Evolutionary conservation across 2,113 vertebrate species (phyloP).

Genomic region (Vulpes lagopus): DNA sequence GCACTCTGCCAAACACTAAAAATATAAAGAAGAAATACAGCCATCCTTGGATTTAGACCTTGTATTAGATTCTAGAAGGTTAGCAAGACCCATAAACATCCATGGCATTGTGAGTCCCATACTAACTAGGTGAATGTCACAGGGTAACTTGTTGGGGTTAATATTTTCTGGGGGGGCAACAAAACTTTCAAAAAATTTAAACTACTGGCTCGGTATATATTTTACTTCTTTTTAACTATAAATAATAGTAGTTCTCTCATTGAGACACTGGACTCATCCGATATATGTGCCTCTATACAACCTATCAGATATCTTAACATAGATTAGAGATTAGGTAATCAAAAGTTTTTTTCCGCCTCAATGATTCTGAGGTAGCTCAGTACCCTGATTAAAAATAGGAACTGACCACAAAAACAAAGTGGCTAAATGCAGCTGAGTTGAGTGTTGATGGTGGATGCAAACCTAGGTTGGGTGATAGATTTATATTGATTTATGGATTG

Average conservation of each 20-base stretch:
- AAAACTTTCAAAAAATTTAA: not conserved
- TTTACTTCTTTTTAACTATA: not conserved
- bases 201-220: not conserved
- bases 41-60: not conserved
- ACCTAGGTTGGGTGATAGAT: not conserved
- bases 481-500: not conserved
- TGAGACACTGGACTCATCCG: not conserved
- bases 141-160: not conserved
- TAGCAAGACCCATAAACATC: not conserved
- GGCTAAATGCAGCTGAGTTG: not conserved
- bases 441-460: not conserved
- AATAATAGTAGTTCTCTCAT: not conserved
- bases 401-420: not conserved
- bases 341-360: not conserved
- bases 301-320: not conserved
- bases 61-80: not conserved
- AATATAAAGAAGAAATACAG: not conserved
- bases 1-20: not conserved
- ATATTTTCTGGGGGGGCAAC: not conserved
- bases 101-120: not conserved
- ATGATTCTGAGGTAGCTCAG: not conserved
- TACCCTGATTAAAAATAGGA: not conserved
- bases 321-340: not conserved
- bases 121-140: not conserved
- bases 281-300: accelerated